Conservation (phyloP, 2,113 vertebrate genomes). For the Lophotis ruficrista region DNA sequence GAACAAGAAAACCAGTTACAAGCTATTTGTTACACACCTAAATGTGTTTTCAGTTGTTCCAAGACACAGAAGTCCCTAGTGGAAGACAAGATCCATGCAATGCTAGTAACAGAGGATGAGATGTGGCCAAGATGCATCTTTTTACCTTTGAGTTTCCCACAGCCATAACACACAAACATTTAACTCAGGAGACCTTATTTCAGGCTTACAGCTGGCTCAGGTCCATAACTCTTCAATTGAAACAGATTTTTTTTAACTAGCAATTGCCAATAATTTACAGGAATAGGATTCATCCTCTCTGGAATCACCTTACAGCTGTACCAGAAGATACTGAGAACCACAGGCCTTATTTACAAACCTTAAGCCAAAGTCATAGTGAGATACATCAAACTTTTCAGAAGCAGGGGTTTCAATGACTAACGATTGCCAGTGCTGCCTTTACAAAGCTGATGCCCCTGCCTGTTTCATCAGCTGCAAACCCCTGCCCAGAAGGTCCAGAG, state of each 20-base stretch:
- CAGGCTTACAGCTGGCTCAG: not conserved
- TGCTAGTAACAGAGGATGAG: not conserved
- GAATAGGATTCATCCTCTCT: not conserved
- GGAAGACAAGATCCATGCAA: not conserved
- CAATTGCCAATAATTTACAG: not conserved
- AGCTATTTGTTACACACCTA: not conserved
- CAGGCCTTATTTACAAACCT: not conserved
- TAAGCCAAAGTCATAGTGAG: not conserved
- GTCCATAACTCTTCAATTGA: not conserved
- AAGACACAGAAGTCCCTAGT: not conserved
- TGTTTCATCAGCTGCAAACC: fast-evolving
- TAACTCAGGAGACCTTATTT: not conserved
- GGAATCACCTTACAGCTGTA: not conserved
- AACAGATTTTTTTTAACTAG: not conserved
- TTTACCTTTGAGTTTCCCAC: not conserved
- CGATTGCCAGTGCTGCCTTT: not conserved
- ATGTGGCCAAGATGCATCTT: not conserved
- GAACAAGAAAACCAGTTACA: not conserved
- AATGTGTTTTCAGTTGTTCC: not conserved
- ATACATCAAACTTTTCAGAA: not conserved
- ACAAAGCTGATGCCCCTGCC: not conserved
- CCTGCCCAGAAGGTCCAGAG: not conserved
- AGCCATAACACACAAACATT: not conserved
- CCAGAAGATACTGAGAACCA: not conserved
- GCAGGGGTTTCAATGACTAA: not conserved